phyloP scores from a whole-genome alignment of 2,113 vertebrate genomes.

The Chinchilla lanigera region DNA sequence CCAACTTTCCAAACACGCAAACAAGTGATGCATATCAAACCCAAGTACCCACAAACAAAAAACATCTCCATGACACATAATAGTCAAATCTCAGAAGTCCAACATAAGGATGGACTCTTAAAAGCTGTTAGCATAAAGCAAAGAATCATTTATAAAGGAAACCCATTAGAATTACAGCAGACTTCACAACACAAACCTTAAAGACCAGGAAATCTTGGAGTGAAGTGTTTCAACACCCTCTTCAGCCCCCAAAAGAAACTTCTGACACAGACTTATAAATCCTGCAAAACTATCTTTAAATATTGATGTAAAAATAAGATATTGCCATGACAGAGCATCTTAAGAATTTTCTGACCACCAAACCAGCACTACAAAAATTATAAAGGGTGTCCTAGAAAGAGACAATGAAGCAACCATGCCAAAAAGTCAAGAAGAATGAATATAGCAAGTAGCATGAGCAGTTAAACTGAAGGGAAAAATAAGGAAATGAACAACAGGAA shows the following conservation, averaged over 20 bases:
- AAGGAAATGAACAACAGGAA: neutral
- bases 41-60: neutral
- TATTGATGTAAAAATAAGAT: neutral
- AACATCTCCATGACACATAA: neutral
- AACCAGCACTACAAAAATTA: neutral
- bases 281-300: neutral
- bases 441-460: neutral
- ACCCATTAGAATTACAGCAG: neutral
- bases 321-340: neutral
- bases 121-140: neutral
- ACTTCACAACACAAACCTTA: neutral
- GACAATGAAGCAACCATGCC: neutral
- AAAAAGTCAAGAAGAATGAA: neutral
- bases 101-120: neutral
- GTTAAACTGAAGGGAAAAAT: neutral
- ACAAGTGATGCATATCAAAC: neutral
- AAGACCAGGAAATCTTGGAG: neutral
- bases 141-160: neutral
- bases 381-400: neutral
- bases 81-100: neutral
- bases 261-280: neutral
- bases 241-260: neutral
- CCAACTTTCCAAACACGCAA: neutral
- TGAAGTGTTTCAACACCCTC: neutral
- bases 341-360: neutral